phyloP scores from a whole-genome alignment of 2,888 invertebrate species.

The Ametastegia equiseti region DNA sequence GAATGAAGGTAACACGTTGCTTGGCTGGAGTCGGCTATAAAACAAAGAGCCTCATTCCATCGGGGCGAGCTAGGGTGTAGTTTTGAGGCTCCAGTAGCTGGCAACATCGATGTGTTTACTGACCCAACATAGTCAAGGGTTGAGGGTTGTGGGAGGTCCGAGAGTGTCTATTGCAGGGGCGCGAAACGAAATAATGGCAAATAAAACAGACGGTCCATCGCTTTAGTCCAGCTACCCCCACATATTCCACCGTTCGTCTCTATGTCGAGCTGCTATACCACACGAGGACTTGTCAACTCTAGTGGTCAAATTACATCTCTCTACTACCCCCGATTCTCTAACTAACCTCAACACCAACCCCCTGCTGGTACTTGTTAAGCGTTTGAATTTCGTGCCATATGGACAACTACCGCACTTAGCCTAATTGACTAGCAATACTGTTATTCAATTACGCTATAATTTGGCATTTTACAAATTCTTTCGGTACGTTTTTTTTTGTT shows the following conservation, averaged over 20 bases:
- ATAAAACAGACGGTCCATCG: constrained; percentile 55
- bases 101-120: constrained; percentile 60
- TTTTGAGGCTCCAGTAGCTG: constrained; percentile 53
- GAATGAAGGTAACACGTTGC: constrained; percentile 53
- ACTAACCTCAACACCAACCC: too few relatives aligned
- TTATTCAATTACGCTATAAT: neutral
- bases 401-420: constrained; percentile 38
- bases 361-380: neutral
- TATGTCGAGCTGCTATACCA: neutral
- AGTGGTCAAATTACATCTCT: constrained; percentile 20
- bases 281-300: neutral
- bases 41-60: constrained; percentile 48
- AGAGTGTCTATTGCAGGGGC: constrained; percentile 54
- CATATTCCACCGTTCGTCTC: neutral
- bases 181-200: constrained; percentile 59
- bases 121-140: constrained; percentile 56
- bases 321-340: neutral
- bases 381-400: neutral
- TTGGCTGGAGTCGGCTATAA: constrained; percentile 54
- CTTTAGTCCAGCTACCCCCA: constrained; percentile 32
- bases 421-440: constrained; percentile 25
- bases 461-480: neutral
- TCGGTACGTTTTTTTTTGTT: neutral
- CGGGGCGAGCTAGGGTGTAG: constrained; percentile 46
- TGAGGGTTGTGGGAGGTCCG: constrained; percentile 2